These are phyloP conservation scores for Julus scandinavius DNA, from an alignment of 2,888 invertebrate species.

Conservation along the genomic window DNA sequence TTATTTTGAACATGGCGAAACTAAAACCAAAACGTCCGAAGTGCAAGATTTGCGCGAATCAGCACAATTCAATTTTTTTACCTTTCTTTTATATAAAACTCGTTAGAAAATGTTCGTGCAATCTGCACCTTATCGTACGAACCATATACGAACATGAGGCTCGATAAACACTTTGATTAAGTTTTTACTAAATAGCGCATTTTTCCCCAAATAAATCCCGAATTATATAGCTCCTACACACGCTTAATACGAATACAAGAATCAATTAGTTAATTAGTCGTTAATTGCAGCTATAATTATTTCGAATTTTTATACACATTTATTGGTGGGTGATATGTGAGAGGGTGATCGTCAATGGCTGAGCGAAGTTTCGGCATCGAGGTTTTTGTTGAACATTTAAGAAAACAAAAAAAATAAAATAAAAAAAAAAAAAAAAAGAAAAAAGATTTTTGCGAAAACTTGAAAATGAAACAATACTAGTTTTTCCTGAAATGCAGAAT, in stretches of 20 bases:
- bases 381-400: neutral
- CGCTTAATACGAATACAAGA: neutral
- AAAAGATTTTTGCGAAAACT: neutral
- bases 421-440: neutral
- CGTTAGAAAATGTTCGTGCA: neutral
- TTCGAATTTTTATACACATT: conserved; percentile 6
- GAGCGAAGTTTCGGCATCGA: conserved; percentile 26
- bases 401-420: neutral
- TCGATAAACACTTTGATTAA: neutral
- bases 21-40: neutral
- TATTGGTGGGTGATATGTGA: conserved; percentile 33
- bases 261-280: neutral
- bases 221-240: neutral
- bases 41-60: neutral
- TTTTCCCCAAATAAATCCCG: conserved; percentile 21
- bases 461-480: neutral
- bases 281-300: conserved; percentile 12
- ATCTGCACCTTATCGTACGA: neutral
- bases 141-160: neutral
- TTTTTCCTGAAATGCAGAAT: too few species aligned
- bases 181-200: conserved; percentile 13
- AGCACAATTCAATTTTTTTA: neutral
- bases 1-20: neutral
- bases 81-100: neutral
- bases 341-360: conserved; percentile 33